Percentiles rank a stretch among this genome's conserved stretches.
These are phyloP conservation scores for Beroe ovata DNA, from an alignment of 37 sponge, comb jelly and placozoan species.

Conservation along the genomic window DNA sequence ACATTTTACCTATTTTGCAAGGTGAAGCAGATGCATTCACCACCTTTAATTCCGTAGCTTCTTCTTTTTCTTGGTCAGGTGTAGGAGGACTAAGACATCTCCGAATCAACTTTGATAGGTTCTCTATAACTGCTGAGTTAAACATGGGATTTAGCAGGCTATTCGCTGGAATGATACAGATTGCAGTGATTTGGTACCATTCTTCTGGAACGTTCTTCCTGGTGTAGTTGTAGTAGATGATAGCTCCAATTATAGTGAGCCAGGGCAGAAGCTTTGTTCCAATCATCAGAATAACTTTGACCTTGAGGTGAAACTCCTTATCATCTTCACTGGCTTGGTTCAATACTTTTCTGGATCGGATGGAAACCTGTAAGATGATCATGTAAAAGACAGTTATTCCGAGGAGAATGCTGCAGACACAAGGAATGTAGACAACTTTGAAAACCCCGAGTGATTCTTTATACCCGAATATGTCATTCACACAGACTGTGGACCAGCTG, in stretches of 20 bases:
- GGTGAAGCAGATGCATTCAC: too few relatives aligned
- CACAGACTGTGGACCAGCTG: constrained; percentile 27
- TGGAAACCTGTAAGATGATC: background rate
- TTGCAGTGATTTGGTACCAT: constrained; percentile 7
- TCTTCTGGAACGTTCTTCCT: background rate
- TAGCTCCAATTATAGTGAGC: background rate
- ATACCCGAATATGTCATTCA: background rate
- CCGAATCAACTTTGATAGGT: too few relatives aligned
- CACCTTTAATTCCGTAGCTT: too few relatives aligned
- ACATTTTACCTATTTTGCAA: too few relatives aligned
- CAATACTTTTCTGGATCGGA: background rate
- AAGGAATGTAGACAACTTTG: constrained; percentile 3
- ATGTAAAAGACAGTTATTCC: background rate
- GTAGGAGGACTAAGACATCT: too few relatives aligned
- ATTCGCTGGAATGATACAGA: background rate
- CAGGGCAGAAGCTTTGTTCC: constrained; percentile 3
- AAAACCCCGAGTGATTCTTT: background rate
- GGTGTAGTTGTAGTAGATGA: background rate
- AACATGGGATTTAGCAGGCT: constrained; percentile 14
- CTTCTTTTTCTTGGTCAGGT: too few relatives aligned
- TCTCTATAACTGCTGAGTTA: too few relatives aligned
- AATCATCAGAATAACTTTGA: background rate
- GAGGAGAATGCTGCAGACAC: background rate
- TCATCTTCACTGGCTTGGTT: background rate
- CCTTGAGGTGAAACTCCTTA: background rate